These are phyloP conservation scores for Eudemis profundana DNA, from an alignment of 2,888 invertebrate species.

Conservation along the genomic window DNA sequence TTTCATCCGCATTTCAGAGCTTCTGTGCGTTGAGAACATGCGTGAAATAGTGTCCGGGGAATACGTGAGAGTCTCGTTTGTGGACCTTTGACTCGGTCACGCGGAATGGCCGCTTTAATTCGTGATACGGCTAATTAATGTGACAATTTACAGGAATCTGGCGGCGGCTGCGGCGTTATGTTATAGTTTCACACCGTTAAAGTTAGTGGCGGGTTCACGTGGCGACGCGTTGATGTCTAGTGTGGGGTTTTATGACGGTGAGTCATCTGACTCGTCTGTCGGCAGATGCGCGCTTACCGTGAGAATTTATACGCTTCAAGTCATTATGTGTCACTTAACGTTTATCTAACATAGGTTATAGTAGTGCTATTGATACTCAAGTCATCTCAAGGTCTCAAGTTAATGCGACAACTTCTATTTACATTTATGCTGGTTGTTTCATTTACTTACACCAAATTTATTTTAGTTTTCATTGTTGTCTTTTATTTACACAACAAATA, in stretches of 20 bases:
- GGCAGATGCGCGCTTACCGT: constrained; percentile 45
- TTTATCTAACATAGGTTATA: background rate
- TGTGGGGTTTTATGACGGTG: constrained; percentile 45
- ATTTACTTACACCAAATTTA: too few species aligned
- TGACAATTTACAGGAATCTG: constrained; percentile 58
- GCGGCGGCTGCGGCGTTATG: constrained; percentile 43
- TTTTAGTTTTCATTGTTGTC: too few species aligned
- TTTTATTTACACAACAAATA: too few species aligned
- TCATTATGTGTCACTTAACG: background rate
- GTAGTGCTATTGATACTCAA: background rate
- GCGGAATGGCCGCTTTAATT: constrained; percentile 60
- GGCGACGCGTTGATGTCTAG: constrained; percentile 52
- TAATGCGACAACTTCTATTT: too few species aligned
- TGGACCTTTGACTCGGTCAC: constrained; percentile 71
- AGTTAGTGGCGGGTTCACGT: constrained; percentile 27
- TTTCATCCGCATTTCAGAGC: constrained; percentile 45
- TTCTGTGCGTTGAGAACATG: constrained; percentile 40
- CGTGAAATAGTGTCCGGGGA: constrained; percentile 32
- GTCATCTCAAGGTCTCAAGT: background rate
- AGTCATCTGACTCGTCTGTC: constrained; percentile 27
- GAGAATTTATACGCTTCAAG: constrained; percentile 21
- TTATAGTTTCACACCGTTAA: constrained; percentile 66
- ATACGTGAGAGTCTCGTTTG: constrained; percentile 63
- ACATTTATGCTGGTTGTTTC: too few species aligned
- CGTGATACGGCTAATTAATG: constrained; percentile 68